These are phyloP conservation scores for Acronicta psi DNA, from an alignment of 2,888 invertebrate genomes.

Conservation along the genomic window DNA sequence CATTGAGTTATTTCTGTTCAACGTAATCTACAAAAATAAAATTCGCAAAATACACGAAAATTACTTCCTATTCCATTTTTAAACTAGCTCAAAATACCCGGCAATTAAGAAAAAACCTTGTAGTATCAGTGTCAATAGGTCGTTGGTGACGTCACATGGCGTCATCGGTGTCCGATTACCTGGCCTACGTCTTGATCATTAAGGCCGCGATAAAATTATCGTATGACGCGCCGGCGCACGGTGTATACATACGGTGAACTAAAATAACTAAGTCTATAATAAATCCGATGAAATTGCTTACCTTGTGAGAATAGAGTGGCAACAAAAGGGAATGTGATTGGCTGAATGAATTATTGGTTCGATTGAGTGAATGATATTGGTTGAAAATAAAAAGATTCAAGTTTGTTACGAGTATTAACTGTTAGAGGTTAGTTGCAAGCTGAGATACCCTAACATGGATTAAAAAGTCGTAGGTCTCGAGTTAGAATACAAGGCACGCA, in stretches of 20 bases:
- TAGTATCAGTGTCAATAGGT: constrained; percentile 54
- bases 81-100: constrained; percentile 28
- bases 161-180: constrained; percentile 84
- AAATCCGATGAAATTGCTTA: constrained; percentile 62
- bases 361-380: neutral
- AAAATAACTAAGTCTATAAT: constrained; percentile 76
- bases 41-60: constrained; percentile 18
- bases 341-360: neutral
- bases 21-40: constrained; percentile 49
- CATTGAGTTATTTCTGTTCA: constrained; percentile 35
- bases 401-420: too few relatives aligned
- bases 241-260: constrained; percentile 70
- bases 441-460: too few relatives aligned
- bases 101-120: constrained; percentile 48
- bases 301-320: constrained; percentile 52
- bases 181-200: constrained; percentile 83
- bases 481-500: too few relatives aligned
- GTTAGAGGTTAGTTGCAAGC: too few relatives aligned
- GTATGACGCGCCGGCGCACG: constrained; percentile 75
- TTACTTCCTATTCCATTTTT: constrained; percentile 22
- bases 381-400: neutral
- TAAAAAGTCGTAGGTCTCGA: too few relatives aligned
- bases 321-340: constrained; percentile 30
- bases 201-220: constrained; percentile 87
- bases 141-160: constrained; percentile 68